These are phyloP conservation scores for Zaprionus kolodkinae DNA, from an alignment of 1,140 invertebrate species.

Conservation along the genomic window DNA sequence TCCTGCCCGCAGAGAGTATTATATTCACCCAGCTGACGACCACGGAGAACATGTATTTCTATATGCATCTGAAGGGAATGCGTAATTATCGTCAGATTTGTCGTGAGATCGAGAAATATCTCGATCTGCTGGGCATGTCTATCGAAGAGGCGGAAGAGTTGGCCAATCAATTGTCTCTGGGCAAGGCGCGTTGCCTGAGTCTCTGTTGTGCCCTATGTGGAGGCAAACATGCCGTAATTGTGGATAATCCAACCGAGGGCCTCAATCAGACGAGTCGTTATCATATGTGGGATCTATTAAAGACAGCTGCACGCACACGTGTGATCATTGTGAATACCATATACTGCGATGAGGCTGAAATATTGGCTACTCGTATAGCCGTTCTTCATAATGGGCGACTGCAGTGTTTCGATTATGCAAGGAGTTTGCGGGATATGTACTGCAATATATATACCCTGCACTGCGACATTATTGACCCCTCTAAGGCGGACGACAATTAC, in stretches of 20 bases:
- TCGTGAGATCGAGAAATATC: conserved; percentile 27
- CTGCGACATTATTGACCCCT: background rate
- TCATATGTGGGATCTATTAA: conserved; percentile 30
- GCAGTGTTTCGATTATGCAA: conserved; percentile 14
- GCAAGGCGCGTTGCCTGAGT: conserved; percentile 16
- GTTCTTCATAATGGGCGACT: conserved; percentile 15
- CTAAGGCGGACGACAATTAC: background rate
- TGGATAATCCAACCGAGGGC: conserved; percentile 15
- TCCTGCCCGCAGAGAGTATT: conserved; percentile 10
- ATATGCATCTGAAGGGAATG: conserved; percentile 27
- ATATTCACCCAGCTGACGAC: conserved; percentile 17
- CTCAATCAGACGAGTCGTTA: background rate
- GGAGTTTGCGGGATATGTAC: background rate
- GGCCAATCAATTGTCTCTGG: background rate
- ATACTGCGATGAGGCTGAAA: conserved; percentile 21
- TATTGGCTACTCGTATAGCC: conserved; percentile 29
- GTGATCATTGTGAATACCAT: conserved; percentile 20
- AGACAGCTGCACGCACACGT: background rate
- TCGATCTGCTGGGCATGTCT: background rate
- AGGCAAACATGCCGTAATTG: conserved; percentile 20
- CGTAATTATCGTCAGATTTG: conserved; percentile 26
- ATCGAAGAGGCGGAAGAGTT: background rate
- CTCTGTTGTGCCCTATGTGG: conserved; percentile 34
- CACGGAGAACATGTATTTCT: conserved; percentile 29
- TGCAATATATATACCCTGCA: conserved; percentile 16